These are phyloP conservation scores for Tapirus terrestris DNA, from an alignment of 2,113 vertebrate genomes.

Conservation along the genomic window DNA sequence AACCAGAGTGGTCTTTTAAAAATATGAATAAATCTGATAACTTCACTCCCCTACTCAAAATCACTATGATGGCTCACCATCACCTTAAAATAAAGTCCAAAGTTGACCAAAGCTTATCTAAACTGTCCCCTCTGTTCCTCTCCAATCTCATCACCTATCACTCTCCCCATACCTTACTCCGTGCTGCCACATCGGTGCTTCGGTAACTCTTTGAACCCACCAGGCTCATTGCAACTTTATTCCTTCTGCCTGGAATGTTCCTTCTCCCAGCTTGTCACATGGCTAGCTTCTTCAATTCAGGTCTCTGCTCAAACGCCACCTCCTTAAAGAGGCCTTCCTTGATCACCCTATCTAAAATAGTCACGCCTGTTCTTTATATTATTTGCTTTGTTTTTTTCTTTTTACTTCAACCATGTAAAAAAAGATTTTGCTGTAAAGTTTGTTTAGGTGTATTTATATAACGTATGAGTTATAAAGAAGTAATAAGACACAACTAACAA, in stretches of 20 bases:
- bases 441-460: neutral
- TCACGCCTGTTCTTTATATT: neutral
- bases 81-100: constrained; percentile 16
- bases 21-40: neutral
- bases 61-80: constrained; percentile 26
- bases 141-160: neutral
- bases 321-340: neutral
- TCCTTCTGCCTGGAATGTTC: neutral
- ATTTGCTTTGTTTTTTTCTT: neutral
- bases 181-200: neutral
- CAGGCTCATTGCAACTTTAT: neutral
- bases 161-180: neutral
- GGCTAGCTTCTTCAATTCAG: neutral
- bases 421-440: neutral
- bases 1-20: neutral
- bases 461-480: neutral
- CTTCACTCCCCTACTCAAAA: neutral
- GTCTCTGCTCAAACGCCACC: neutral
- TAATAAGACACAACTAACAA: neutral
- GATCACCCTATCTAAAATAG: neutral
- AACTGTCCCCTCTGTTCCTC: neutral
- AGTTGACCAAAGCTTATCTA: neutral
- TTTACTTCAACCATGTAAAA: neutral
- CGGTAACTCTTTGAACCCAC: neutral
- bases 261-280: neutral